Percentiles rank a stretch among this genome's conserved stretches.
phyloP scores from a whole-genome alignment of 2,113 vertebrate species.

The Anarhynchus alexandrinus region DNA sequence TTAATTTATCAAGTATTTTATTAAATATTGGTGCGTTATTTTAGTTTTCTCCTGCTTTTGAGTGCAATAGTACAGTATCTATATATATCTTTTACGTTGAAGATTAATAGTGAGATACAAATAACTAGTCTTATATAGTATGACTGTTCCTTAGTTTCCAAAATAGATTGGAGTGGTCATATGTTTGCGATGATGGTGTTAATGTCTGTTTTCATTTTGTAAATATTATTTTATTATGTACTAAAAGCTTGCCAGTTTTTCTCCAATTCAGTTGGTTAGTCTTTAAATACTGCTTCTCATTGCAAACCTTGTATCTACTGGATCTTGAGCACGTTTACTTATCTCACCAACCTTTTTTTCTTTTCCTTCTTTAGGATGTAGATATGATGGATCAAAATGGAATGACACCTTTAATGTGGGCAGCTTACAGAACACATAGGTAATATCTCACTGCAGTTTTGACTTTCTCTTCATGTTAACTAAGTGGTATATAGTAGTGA shows the following conservation, averaged over 20 bases:
- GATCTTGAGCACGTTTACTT: neutral
- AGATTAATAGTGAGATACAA: neutral
- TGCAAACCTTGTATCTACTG: neutral
- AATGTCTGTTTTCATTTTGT: neutral
- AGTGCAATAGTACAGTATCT: neutral
- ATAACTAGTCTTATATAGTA: neutral
- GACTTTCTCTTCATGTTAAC: neutral
- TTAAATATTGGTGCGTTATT: neutral
- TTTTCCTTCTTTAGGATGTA: conserved; percentile 83
- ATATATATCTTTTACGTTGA: neutral
- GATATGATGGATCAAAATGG: conserved; percentile 99
- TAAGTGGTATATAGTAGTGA: neutral
- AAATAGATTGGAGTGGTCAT: neutral
- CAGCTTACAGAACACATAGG: conserved; percentile 98
- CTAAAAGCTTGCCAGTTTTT: neutral
- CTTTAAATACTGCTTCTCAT: neutral
- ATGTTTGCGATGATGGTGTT: neutral
- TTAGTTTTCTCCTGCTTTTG: neutral
- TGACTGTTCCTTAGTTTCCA: neutral
- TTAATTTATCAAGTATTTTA: neutral
- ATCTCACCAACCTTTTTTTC: neutral
- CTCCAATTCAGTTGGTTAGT: neutral
- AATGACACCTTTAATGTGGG: conserved; percentile 99
- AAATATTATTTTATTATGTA: neutral
- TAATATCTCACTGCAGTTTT: conserved; percentile 55